A percentile compares a stretch with the other conserved stretches of the same genome.
Conservation (phyloP, 2,113 vertebrate species). For the Sigmodon hispidus region DNA sequence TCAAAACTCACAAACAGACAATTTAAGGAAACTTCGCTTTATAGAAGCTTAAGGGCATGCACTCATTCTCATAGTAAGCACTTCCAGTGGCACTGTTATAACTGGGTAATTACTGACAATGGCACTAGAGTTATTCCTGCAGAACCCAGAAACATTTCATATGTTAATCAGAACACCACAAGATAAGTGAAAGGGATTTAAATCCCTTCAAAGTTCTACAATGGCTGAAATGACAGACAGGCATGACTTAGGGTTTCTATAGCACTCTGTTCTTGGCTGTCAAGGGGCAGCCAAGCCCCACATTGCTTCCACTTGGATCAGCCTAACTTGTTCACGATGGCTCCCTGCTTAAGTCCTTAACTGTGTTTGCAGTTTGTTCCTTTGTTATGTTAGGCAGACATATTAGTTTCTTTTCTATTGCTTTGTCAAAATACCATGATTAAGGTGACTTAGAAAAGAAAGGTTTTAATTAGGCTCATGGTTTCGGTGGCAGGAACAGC, state of each 20-base stretch:
- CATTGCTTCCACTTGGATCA: background rate
- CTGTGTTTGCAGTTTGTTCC: background rate
- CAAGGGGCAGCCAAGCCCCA: rapidly evolving
- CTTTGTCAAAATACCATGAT: background rate
- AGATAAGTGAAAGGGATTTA: background rate
- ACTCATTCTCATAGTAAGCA: background rate
- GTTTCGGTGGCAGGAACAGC: background rate
- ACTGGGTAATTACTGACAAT: background rate
- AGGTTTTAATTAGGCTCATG: background rate
- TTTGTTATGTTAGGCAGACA: background rate
- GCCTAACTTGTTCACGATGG: background rate
- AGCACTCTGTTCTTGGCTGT: no score
- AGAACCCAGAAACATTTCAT: background rate
- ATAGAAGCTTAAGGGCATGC: background rate
- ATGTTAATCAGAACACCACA: background rate
- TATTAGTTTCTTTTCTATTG: background rate
- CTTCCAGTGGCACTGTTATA: background rate
- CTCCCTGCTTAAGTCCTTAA: background rate
- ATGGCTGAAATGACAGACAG: background rate
- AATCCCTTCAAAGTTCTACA: background rate
- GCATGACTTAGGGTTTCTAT: background rate
- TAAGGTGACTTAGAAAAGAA: background rate
- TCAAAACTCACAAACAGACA: background rate
- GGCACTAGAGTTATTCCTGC: background rate
- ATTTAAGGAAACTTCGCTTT: background rate